Conservation (phyloP, 2,888 invertebrate genomes). For the Drosophila setosimentum region DNA sequence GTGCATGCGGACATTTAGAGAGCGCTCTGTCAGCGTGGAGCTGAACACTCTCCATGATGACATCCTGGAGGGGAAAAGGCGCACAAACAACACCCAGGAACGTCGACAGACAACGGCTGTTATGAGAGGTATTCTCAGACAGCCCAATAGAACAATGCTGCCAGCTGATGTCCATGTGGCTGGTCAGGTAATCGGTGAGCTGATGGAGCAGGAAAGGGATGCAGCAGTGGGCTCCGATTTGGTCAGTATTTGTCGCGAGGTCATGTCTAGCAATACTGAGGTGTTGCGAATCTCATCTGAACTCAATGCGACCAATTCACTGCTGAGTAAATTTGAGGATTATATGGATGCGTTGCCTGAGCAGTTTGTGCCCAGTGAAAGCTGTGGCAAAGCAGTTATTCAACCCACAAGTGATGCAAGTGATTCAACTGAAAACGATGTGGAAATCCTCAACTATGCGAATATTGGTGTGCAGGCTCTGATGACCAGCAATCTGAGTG, state of each 20-base stretch:
- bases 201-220: conserved; percentile 61
- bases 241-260: conserved; percentile 85
- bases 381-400: conserved; percentile 48
- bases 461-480: conserved; percentile 77
- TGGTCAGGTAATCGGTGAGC: conserved; percentile 76
- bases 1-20: conserved; percentile 67
- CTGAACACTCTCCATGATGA: conserved; percentile 74
- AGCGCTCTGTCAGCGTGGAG: conserved; percentile 65
- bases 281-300: conserved; percentile 82
- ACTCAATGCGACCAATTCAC: conserved; percentile 88
- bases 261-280: conserved; percentile 86
- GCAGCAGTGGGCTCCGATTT: conserved; percentile 68
- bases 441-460: conserved; percentile 57
- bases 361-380: conserved; percentile 47
- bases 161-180: conserved; percentile 88
- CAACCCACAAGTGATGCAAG: conserved; percentile 10
- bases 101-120: conserved; percentile 42
- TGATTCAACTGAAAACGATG: conserved; percentile 33
- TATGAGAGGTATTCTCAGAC: conserved; percentile 60
- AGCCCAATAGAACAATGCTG: conserved; percentile 82
- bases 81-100: conserved; percentile 37
- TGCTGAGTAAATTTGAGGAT: conserved; percentile 87
- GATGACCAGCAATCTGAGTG: conserved; percentile 79
- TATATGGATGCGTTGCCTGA: conserved; percentile 86
- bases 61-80: conserved; percentile 59